These are phyloP conservation scores for Heliconius ismenius DNA, from an alignment of 2,888 invertebrate genomes.

Conservation along the genomic window DNA sequence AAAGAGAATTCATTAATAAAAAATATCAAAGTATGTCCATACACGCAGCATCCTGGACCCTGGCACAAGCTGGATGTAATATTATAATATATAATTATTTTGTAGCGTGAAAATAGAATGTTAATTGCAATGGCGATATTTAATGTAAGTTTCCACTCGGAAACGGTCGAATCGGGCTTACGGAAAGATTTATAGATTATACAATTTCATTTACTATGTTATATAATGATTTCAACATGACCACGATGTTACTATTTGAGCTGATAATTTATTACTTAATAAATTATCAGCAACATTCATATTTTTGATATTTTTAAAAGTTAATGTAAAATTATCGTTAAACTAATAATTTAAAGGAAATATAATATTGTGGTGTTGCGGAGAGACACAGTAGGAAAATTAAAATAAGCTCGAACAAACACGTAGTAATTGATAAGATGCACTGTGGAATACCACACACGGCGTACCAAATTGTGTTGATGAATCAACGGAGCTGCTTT, in stretches of 20 bases:
- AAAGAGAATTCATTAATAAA: not conserved
- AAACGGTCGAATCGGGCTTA: slow-evolving; percentile 34
- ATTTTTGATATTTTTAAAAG: not conserved
- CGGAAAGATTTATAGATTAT: slow-evolving; percentile 32
- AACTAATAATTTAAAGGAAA: too few relatives aligned
- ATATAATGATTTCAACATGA: slow-evolving; percentile 14
- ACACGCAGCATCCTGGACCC: slow-evolving; percentile 31
- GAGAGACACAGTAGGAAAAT: not conserved
- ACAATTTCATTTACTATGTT: slow-evolving; percentile 23
- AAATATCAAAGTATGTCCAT: slow-evolving; percentile 15
- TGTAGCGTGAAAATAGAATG: slow-evolving; percentile 42
- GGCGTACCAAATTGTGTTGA: slow-evolving; percentile 60
- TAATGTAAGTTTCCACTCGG: slow-evolving; percentile 38
- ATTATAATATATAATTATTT: too few relatives aligned
- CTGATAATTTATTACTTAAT: slow-evolving; percentile 17
- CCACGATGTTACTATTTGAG: slow-evolving; percentile 9
- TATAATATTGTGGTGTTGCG: too few relatives aligned
- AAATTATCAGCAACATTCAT: too few relatives aligned
- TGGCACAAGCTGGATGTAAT: slow-evolving; percentile 36
- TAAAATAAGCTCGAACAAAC: slow-evolving; percentile 11
- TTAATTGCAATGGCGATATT: slow-evolving; percentile 37
- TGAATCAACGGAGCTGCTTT: slow-evolving; percentile 49
- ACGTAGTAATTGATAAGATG: slow-evolving; percentile 45
- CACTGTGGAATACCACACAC: slow-evolving; percentile 62
- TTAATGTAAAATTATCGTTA: too few relatives aligned